Base-by-base conservation (phyloP, 2,888 invertebrate genomes). In the Lottia gigantea region DNA sequence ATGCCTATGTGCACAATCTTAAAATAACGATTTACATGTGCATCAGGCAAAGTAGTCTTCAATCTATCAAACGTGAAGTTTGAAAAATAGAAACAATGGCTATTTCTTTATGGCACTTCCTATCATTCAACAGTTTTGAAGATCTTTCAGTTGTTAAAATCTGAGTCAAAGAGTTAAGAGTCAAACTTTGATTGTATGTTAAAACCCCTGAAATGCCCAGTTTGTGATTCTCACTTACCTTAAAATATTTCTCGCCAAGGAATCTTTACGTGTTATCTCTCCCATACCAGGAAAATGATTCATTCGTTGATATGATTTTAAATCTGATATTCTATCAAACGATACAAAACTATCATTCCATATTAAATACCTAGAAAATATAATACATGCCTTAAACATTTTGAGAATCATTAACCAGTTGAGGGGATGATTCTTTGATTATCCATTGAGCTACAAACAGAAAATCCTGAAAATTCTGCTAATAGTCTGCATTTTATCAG, bases 241-340 rank as follows among this genome's bases (percentile, higher is more conserved):
- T 62, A 81, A 74, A 76, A 88, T 83, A 69, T 89, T 89, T 63
- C 87, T 79, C n/a, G 88, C 88, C 23, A 89, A 78, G 64, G 82
- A 83, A 72, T 89, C 89, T 77, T 89, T 89, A 55, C 88, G 76
- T 15, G 87, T 87, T 26, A 89, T 85, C 74, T 89, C 88, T 6
- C 83, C 87, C 89, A 89, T 89, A 12, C 88, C 87, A 12, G 88
- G 87, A 71, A 89, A 89, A 77, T 89, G 89, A 77, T 89, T 89
- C 46, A 88, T 85, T 64, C 83, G 78, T 76, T 89, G 89, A 75
- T 83, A 89, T 2, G 87, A 82, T 74, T 88, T 88, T 69, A 89
- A 71, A 66, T 88, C 87, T 6, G 86, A 78, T 12, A 89, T 83
- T 66, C 82, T 76, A 68, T 89, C 89, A 25, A 84, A 84, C 14